Base-by-base conservation (phyloP, 2,797 vertebrate genomes). In the Gymnopithys bicolor region DNA sequence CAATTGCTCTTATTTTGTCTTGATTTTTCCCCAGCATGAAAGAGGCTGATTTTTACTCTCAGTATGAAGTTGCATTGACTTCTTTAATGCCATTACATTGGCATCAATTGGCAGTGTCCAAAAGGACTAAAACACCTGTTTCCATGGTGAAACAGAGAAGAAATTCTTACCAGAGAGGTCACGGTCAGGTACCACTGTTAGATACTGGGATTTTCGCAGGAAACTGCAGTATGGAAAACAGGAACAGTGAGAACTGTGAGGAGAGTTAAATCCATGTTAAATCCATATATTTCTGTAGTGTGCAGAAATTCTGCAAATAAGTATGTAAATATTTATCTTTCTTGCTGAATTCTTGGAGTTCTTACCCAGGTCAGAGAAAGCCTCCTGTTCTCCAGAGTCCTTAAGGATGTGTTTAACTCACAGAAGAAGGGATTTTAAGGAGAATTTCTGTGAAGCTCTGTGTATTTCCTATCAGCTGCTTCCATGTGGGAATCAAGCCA, bases 401-500 rank as follows among this genome's bases (percentile, higher is more conserved):
- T 91, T 87, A 91, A 37, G 22, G 21, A n/a, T 68, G 46, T 83
- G 48, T 39, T 87, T 87, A 93, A 87, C 46, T 85, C 68, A 41
- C 1, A 11, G 43, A 82, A 76, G 33, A 80, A 66, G 9, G 27
- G 37, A 67, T 94, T 94, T 93, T 62, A 86, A 86, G 60, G 49
- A 80, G 27, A 84, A 73, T 90, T 88, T 91, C 67, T 90, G 32
- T 79, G 41, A 52, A 68, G 10, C 35, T 32, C 27, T 51, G 10
- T 56, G 30, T 62, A 64, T 37, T 79, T 95, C 60, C 74, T 93
- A 73, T 92, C 80, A 86, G 83, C 41, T 3, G 2, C 67, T 90
- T 90, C 77, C 91, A 62, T 77, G 68, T 70, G 77, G 83, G 85
- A 95, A 93, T 93, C 33, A 90, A 92, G n/a, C 67, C 85, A 79